Evolutionary conservation across 1,140 invertebrate species (phyloP).

Genomic region (Lanistes nyassanus): DNA sequence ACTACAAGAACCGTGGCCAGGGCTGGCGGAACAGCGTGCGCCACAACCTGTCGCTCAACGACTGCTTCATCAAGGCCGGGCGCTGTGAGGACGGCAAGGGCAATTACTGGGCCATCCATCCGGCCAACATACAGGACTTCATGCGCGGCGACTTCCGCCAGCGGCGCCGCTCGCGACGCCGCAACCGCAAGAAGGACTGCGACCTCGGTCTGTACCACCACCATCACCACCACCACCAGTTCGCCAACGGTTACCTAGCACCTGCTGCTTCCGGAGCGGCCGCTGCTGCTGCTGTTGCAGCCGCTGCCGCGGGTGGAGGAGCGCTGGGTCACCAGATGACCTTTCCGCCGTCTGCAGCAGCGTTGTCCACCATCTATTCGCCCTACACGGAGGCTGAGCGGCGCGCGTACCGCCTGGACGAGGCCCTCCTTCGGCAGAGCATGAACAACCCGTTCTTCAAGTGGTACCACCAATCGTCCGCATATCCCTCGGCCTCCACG

Average conservation of each 20-base stretch:
- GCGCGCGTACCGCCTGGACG: slow-evolving; percentile 59
- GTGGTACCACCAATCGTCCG: slow-evolving; percentile 56
- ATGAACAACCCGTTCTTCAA: slow-evolving; percentile 64
- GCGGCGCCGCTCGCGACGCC: slow-evolving; percentile 51
- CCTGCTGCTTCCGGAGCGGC: background rate
- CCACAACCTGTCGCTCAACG: slow-evolving; percentile 65
- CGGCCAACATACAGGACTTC: slow-evolving; percentile 96
- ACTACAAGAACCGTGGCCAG: slow-evolving; percentile 58
- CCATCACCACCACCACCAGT: slow-evolving; percentile 10
- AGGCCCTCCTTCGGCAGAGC: slow-evolving; percentile 57
- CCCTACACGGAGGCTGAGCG: slow-evolving; percentile 62
- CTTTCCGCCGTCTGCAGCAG: slow-evolving; percentile 32
- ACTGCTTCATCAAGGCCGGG: slow-evolving; percentile 65
- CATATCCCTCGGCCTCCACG: slow-evolving; percentile 33
- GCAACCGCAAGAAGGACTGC: slow-evolving; percentile 59
- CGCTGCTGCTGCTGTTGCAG: slow-evolving; percentile 7
- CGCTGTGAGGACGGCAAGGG: slow-evolving; percentile 64
- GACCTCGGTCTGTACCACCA: slow-evolving; percentile 56
- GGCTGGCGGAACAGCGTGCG: slow-evolving; percentile 66
- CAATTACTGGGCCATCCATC: slow-evolving; percentile 95
- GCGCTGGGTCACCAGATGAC: slow-evolving; percentile 5
- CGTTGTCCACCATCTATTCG: slow-evolving; percentile 58
- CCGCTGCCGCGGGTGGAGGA: background rate
- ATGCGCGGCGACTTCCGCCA: slow-evolving; percentile 87
- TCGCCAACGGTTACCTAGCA: slow-evolving; percentile 53